These are phyloP conservation scores for Steinernema hermaphroditum DNA, from an alignment of 2,888 invertebrate species.

Conservation along the genomic window DNA sequence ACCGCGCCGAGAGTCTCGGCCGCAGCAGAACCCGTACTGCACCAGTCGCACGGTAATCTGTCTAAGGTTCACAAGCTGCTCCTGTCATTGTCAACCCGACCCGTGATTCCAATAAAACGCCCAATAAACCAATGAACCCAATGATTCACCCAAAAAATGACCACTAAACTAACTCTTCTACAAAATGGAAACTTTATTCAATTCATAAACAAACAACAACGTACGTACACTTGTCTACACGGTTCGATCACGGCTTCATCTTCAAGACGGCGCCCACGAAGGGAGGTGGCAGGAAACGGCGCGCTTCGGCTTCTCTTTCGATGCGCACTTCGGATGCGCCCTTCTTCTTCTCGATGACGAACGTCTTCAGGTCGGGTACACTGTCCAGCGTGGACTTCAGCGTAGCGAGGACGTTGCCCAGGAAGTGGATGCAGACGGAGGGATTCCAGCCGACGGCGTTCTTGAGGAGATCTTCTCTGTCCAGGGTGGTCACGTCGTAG, in stretches of 20 bases:
- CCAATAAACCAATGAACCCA: no score
- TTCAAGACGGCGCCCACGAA: neutral
- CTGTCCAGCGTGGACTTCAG: neutral
- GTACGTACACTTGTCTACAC: no score
- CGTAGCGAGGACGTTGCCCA: neutral
- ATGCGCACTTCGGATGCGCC: neutral
- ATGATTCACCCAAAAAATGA: no score
- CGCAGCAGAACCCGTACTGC: no score
- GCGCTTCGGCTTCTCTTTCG: neutral
- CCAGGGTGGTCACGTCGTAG: neutral
- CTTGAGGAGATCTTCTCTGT: neutral
- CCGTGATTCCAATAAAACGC: no score
- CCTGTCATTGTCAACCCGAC: no score
- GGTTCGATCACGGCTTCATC: neutral
- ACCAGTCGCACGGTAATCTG: no score
- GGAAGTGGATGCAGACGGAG: neutral
- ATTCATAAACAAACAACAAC: no score
- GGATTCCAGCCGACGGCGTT: neutral
- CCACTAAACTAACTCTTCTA: no score
- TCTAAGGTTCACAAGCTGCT: no score
- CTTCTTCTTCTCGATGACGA: neutral
- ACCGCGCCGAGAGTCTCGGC: no score
- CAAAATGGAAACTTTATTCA: no score
- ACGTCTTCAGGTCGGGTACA: neutral
- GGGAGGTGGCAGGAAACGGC: neutral